Evolutionary conservation across 2,113 vertebrate species (phyloP).

Genomic region (Excalfactoria chinensis): DNA sequence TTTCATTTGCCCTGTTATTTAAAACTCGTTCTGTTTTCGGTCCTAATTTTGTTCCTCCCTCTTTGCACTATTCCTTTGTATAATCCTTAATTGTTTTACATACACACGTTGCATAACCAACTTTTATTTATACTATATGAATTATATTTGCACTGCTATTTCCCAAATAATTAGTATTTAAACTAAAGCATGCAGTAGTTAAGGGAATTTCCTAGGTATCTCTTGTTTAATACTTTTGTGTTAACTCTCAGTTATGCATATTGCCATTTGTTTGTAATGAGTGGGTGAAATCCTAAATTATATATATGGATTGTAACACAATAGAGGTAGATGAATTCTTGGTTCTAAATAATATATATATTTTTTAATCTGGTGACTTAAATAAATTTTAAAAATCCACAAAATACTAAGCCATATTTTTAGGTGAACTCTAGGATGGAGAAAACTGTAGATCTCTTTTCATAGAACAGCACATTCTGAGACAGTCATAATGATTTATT

Average conservation of each 20-base stretch:
- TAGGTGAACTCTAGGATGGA: neutral
- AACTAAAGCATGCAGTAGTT: neutral
- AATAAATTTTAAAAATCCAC: neutral
- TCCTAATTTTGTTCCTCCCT: neutral
- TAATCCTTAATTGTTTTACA: accelerated
- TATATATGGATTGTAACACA: neutral
- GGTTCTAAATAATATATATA: neutral
- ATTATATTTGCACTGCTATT: neutral
- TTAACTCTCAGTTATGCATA: neutral
- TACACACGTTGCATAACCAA: neutral
- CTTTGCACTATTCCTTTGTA: neutral
- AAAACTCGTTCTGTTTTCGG: neutral
- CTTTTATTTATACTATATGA: neutral
- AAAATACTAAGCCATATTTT: neutral
- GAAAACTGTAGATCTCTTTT: neutral
- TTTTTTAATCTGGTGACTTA: neutral
- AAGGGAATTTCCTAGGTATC: neutral
- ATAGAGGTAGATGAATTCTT: neutral
- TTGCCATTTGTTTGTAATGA: neutral
- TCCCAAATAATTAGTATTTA: neutral
- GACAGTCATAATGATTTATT: neutral
- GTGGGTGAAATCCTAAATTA: neutral
- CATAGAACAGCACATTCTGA: neutral
- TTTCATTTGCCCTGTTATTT: neutral
- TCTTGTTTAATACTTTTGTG: neutral